Conservation (phyloP, 2,888 invertebrate genomes). For the Acrobasis suavella region DNA sequence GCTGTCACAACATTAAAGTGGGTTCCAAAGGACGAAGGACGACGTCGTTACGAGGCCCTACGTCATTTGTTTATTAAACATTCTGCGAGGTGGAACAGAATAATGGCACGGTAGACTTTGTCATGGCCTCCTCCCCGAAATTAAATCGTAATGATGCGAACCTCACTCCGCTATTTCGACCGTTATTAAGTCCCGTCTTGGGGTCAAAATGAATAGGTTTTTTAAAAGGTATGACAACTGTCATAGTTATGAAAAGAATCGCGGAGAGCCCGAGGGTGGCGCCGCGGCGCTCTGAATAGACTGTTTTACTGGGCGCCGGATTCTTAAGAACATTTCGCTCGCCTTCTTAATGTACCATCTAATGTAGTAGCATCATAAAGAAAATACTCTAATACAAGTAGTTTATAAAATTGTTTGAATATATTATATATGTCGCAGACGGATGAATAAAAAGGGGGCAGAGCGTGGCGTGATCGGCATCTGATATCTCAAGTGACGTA, state of each 20-base stretch:
- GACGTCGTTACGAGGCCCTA: constrained; percentile 71
- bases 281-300: constrained; percentile 39
- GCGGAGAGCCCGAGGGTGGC: constrained; percentile 57
- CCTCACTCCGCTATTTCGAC: constrained; percentile 65
- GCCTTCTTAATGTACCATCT: constrained; percentile 8
- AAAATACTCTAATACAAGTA: background rate
- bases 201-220: constrained; percentile 77
- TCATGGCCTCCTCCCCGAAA: constrained; percentile 76
- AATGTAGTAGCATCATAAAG: constrained; percentile 11
- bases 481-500: no score
- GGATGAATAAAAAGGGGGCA: no score
- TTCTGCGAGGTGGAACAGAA: constrained; percentile 77
- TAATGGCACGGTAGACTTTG: constrained; percentile 77
- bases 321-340: constrained; percentile 14
- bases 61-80: constrained; percentile 81
- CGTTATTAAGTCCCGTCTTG: constrained; percentile 75
- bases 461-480: no score
- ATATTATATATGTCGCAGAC: no score
- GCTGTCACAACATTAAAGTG: constrained; percentile 61
- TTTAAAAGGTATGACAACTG: constrained; percentile 74
- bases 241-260: constrained; percentile 72
- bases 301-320: constrained; percentile 24
- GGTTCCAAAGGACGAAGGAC: constrained; percentile 52
- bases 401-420: background rate
- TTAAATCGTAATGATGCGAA: constrained; percentile 79